Conservation (phyloP, 2,888 invertebrate genomes). For the Drosophila neutralis region DNA sequence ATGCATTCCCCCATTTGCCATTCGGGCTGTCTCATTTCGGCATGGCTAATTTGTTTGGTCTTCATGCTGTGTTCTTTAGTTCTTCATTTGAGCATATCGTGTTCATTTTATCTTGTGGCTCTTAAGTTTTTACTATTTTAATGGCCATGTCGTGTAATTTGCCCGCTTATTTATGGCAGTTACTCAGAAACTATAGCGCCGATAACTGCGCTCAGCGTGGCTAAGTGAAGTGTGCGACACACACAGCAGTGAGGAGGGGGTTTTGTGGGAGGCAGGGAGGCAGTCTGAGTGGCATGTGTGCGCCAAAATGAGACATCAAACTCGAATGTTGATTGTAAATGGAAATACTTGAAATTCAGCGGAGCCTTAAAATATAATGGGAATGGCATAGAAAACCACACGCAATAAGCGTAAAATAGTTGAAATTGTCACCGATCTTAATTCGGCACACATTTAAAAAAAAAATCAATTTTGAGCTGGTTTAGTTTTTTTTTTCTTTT, state of each 20-base stretch:
- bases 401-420: background rate
- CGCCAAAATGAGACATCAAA: conserved; percentile 66
- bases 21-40: conserved; percentile 61
- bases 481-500: background rate
- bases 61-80: conserved; percentile 18
- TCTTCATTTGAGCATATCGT: conserved; percentile 43
- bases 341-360: conserved; percentile 27
- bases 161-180: conserved; percentile 70
- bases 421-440: background rate
- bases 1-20: conserved; percentile 58
- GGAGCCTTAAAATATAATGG: conserved; percentile 10
- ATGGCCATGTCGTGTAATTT: conserved; percentile 51
- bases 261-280: conserved; percentile 1
- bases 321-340: conserved; percentile 50
- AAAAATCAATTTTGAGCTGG: background rate
- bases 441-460: background rate
- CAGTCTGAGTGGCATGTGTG: conserved; percentile 37
- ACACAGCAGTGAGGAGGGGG: background rate
- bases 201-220: conserved; percentile 35
- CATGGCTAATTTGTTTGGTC: conserved; percentile 68
- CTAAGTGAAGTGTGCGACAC: conserved; percentile 25
- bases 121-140: conserved; percentile 56
- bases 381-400: background rate
- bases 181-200: conserved; percentile 67
- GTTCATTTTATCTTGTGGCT: conserved; percentile 61